Evolutionary conservation across 2,113 vertebrate genomes (phyloP).

Genomic region (Brachirus orientalis): DNA sequence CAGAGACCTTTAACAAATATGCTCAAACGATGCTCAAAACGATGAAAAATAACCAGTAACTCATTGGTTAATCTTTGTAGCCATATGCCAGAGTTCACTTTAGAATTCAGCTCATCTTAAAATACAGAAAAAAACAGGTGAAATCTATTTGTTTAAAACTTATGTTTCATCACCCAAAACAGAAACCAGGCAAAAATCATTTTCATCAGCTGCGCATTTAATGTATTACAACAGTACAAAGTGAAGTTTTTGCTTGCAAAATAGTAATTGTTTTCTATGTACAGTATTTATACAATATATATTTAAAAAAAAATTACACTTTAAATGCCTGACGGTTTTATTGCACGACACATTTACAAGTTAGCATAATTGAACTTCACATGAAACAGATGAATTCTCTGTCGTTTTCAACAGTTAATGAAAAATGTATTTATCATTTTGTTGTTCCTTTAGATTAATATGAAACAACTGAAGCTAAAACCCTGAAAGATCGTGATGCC

Average conservation of each 20-base stretch:
- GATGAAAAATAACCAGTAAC: no score
- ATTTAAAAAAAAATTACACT: slow-evolving; percentile 85
- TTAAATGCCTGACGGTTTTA: slow-evolving; percentile 89
- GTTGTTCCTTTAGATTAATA: slow-evolving; percentile 38
- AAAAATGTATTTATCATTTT: slow-evolving; percentile 58
- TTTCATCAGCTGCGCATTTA: slow-evolving; percentile 94
- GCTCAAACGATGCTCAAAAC: no score
- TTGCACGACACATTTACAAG: slow-evolving; percentile 93
- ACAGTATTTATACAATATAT: slow-evolving; percentile 94
- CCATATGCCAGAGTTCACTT: no score
- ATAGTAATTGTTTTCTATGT: slow-evolving; percentile 97
- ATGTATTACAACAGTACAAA: slow-evolving; percentile 99
- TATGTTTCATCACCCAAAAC: slow-evolving; percentile 2
- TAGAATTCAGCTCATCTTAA: neutral
- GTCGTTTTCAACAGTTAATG: slow-evolving; percentile 69
- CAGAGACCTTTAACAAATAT: neutral
- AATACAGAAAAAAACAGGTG: neutral
- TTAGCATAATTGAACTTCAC: slow-evolving; percentile 83
- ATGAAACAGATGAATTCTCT: slow-evolving; percentile 73
- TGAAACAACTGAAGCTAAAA: slow-evolving; percentile 46
- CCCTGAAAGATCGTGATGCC: slow-evolving; percentile 28
- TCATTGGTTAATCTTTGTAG: no score
- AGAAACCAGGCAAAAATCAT: slow-evolving; percentile 39
- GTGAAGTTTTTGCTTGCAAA: slow-evolving; percentile 97
- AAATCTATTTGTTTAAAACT: no score